Evolutionary conservation across 2,888 invertebrate species (phyloP).

Genomic region (Nebria brevicollis): DNA sequence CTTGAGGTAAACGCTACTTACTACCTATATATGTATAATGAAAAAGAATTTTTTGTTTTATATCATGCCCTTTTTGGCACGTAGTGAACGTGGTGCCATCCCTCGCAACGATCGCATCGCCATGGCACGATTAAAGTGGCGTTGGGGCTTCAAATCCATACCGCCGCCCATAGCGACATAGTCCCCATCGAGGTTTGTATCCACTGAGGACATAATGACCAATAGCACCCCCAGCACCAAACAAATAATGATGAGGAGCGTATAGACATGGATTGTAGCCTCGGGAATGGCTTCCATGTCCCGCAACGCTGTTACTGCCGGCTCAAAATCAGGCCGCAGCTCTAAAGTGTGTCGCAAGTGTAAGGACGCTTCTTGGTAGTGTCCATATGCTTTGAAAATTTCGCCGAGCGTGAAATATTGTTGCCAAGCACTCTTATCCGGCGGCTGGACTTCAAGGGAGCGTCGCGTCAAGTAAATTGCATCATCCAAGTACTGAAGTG

Average conservation of each 20-base stretch:
- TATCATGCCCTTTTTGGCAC: conserved; percentile 35
- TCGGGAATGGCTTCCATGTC: conserved; percentile 86
- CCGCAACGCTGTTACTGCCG: conserved; percentile 80
- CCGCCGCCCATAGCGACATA: neutral
- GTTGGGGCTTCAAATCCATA: conserved; percentile 73
- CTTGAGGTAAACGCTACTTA: neutral
- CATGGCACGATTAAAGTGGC: conserved; percentile 90
- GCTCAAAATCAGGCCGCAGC: conserved; percentile 85
- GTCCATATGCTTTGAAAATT: conserved; percentile 91
- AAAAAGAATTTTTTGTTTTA: neutral
- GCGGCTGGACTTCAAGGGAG: conserved; percentile 85
- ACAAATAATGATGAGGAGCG: conserved; percentile 86
- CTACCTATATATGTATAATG: neutral
- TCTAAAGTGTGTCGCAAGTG: conserved; percentile 86
- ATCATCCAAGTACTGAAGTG: conserved; percentile 88
- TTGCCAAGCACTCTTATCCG: conserved; percentile 89
- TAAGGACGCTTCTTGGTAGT: conserved; percentile 86
- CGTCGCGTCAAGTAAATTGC: conserved; percentile 87
- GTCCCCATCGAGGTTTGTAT: conserved; percentile 59
- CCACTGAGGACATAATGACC: conserved; percentile 82
- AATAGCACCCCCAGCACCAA: conserved; percentile 85
- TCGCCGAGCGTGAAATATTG: conserved; percentile 92
- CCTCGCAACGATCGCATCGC: conserved; percentile 85
- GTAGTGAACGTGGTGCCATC: conserved; percentile 56
- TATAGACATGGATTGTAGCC: conserved; percentile 85